Percentiles rank a stretch among this genome's conserved stretches.
These are phyloP conservation scores for Tretioscincus oriximinensis DNA, from an alignment of 2,113 vertebrate genomes.

Conservation along the genomic window DNA sequence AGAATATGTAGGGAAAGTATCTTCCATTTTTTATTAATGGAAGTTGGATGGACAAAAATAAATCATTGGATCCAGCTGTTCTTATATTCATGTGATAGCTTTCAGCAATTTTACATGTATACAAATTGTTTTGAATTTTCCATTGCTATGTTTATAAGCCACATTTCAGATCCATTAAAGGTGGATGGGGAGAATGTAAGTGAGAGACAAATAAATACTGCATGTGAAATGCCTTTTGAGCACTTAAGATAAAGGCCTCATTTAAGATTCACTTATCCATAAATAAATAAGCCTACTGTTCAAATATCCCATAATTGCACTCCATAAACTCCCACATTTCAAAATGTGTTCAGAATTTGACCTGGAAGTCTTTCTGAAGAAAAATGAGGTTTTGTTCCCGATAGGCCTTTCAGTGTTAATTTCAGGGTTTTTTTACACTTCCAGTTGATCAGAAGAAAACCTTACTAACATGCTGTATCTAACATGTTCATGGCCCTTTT, in stretches of 20 bases:
- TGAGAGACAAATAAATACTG: not conserved
- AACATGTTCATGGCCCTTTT: too few species aligned
- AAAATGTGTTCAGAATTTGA: not conserved
- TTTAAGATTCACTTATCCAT: not conserved
- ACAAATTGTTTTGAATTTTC: not conserved
- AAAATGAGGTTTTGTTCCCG: too few species aligned
- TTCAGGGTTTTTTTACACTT: too few species aligned
- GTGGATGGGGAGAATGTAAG: not conserved
- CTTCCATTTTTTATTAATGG: too few species aligned
- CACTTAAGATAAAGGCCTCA: not conserved
- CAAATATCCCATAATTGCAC: not conserved
- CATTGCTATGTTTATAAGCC: not conserved
- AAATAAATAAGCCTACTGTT: constrained; percentile 8
- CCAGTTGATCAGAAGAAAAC: too few species aligned
- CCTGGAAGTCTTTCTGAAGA: too few species aligned
- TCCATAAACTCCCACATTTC: not conserved
- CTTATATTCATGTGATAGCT: not conserved
- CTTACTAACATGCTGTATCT: too few species aligned
- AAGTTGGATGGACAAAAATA: too few species aligned
- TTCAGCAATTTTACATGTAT: not conserved
- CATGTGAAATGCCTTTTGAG: not conserved
- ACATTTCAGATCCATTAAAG: not conserved
- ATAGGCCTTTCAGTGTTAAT: too few species aligned
- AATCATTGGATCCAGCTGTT: not conserved
- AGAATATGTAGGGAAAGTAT: too few species aligned